These are phyloP conservation scores for Luehdorfia chinensis DNA, from an alignment of 1,140 invertebrate species.

Conservation along the genomic window DNA sequence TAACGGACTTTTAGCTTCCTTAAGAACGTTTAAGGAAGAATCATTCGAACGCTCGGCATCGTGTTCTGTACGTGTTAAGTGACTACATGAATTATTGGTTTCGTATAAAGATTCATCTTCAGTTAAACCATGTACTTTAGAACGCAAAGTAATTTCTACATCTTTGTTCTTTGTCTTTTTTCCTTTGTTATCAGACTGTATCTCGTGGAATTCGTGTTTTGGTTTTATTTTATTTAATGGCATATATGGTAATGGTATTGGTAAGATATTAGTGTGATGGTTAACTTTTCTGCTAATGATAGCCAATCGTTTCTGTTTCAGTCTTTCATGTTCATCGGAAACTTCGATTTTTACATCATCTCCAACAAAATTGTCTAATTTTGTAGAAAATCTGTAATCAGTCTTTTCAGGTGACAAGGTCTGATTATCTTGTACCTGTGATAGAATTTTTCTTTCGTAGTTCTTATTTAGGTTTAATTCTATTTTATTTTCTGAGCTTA, in stretches of 20 bases:
- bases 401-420: constrained; percentile 14
- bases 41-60: not conserved
- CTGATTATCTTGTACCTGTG: constrained; percentile 33
- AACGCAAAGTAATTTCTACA: not conserved
- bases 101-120: not conserved
- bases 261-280: constrained; percentile 25
- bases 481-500: constrained; percentile 1
- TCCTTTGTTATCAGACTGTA: too few species aligned
- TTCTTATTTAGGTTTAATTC: constrained; percentile 21
- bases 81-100: too few species aligned
- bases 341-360: constrained; percentile 14
- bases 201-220: too few species aligned
- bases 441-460: constrained; percentile 31
- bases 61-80: too few species aligned
- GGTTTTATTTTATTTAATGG: constrained; percentile 25
- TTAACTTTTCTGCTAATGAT: constrained; percentile 45
- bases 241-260: constrained; percentile 47
- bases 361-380: constrained; percentile 10
- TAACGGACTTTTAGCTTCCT: not conserved
- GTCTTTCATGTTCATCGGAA: constrained; percentile 29
- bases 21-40: not conserved
- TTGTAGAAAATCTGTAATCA: constrained; percentile 12
- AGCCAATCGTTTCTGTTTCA: constrained; percentile 42
- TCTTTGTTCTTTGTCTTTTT: not conserved
- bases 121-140: not conserved